Evolutionary conservation across 2,797 vertebrate genomes (phyloP), one percentile per base, ranked within the genome.

Genomic region (Gymnocypris eckloni): DNA sequence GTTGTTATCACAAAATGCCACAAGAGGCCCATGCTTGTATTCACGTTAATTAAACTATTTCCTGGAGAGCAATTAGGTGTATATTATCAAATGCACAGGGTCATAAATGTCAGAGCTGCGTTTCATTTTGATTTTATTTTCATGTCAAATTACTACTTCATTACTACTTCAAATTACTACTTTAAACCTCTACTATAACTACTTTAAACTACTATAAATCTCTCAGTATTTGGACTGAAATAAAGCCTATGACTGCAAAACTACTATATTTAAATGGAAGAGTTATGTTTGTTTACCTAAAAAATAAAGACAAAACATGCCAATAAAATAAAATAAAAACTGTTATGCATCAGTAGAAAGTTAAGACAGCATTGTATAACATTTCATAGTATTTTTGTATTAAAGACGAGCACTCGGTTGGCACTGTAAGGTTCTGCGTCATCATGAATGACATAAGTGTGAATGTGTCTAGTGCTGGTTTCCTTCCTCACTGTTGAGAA

Each of bases 401-500:
- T 4, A 70, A 16, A 41, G 16, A 45, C 22, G 28, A 76, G 41
- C n/a, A 39, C 71, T 64, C 20, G 48, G 11, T 70, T n/a, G 67
- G 15, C 33, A 48, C 43, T 52, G 43, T 81, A 18, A 81, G 28
- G n/a, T n/a, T 39, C n/a, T 86, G 69, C 52, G 18, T 85, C 64
- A 82, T 79, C 48, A 20, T 67, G 45, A 75, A 75, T 81, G 48
- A 73, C 48, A 39, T 59, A 61, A 43, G 83, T 70, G 48, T 75
- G 59, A 71, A 69, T 11, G 39, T 52, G 56, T 79, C 72, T 56
- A 59, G 69, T 39, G 76, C 25, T 64, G 48, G 75, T 70, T 82
- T 73, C 45, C 76, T 81, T 86, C 86, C 64, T 84, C 82, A 41
- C 54, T 72, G 69, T 81, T 87, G 73, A 87, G 80, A n/a, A 50